Conservation (phyloP, 2,797 vertebrate genomes). For the Hephaestus fuliginosus region DNA sequence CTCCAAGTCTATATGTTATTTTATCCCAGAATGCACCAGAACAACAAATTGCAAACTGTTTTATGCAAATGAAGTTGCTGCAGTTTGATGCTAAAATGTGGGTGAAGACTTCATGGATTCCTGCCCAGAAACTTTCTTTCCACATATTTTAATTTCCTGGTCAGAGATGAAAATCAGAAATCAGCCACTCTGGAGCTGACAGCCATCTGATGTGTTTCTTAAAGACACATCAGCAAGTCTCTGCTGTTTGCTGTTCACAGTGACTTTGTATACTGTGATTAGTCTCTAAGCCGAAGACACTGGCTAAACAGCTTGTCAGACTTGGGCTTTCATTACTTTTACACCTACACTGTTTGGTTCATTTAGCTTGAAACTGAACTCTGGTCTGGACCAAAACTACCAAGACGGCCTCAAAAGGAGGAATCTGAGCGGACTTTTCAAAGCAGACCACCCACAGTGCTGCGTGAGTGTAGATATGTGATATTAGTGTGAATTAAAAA, state of each 20-base stretch:
- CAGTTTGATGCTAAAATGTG: not conserved
- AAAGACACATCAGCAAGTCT: not conserved
- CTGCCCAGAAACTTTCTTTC: not conserved
- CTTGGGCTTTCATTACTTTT: not conserved
- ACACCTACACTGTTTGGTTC: not conserved
- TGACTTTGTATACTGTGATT: not conserved
- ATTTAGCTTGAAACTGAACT: not conserved
- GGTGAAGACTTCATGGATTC: not conserved
- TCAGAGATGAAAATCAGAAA: too few species aligned
- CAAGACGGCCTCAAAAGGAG: not conserved
- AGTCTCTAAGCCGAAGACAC: not conserved
- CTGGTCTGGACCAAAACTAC: too few species aligned
- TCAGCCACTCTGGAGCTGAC: too few species aligned
- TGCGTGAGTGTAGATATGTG: too few species aligned
- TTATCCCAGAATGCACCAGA: slow-evolving; percentile 14
- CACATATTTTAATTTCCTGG: not conserved
- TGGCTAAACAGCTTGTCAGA: not conserved
- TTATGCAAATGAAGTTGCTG: not conserved
- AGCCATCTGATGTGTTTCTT: not conserved
- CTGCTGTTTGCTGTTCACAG: not conserved
- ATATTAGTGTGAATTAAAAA: too few species aligned
- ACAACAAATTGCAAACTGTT: not conserved
- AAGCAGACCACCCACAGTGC: not conserved
- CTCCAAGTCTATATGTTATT: not conserved
- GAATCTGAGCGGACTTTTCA: too few species aligned